Evolutionary conservation across 2,888 invertebrate species (phyloP).

Genomic region (Drosophila quinaria): DNA sequence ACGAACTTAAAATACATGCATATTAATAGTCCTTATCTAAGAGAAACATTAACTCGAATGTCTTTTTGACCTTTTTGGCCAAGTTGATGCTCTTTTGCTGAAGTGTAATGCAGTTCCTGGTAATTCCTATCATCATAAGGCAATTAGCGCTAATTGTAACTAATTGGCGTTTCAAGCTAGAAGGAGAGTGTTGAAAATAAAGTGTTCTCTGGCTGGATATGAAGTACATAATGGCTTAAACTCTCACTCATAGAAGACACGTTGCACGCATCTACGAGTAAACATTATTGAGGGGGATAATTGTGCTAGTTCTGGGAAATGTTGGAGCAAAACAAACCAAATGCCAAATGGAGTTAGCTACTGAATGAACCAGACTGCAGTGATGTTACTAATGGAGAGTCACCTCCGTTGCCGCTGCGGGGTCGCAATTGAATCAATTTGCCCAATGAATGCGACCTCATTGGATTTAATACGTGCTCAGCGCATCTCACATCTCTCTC

Average conservation of each 20-base stretch:
- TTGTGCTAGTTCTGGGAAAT: conserved; percentile 29
- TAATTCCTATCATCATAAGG: conserved; percentile 51
- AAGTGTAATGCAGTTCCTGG: conserved; percentile 18
- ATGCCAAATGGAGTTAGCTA: conserved; percentile 51
- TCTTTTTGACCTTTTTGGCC: not conserved
- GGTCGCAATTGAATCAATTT: conserved; percentile 70
- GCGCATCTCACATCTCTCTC: conserved; percentile 19
- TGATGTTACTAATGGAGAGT: conserved; percentile 31
- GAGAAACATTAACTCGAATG: not conserved
- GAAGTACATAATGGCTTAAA: conserved; percentile 6
- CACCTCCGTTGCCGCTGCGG: conserved; percentile 16
- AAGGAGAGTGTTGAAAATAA: conserved; percentile 18
- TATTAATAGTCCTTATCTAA: not conserved
- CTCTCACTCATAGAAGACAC: not conserved
- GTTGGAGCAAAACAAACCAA: conserved; percentile 32
- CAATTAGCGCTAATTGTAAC: conserved; percentile 63
- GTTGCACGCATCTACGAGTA: conserved; percentile 4
- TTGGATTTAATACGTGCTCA: conserved; percentile 75
- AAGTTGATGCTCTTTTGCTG: not conserved
- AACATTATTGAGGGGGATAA: conserved; percentile 20
- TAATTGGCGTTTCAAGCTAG: conserved; percentile 54
- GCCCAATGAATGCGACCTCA: conserved; percentile 74
- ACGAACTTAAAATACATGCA: not conserved
- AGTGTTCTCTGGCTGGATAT: conserved; percentile 11
- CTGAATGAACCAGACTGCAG: conserved; percentile 53